Evolutionary conservation across 1,140 invertebrate genomes (phyloP).

Genomic region (Oreohelix idahoensis): DNA sequence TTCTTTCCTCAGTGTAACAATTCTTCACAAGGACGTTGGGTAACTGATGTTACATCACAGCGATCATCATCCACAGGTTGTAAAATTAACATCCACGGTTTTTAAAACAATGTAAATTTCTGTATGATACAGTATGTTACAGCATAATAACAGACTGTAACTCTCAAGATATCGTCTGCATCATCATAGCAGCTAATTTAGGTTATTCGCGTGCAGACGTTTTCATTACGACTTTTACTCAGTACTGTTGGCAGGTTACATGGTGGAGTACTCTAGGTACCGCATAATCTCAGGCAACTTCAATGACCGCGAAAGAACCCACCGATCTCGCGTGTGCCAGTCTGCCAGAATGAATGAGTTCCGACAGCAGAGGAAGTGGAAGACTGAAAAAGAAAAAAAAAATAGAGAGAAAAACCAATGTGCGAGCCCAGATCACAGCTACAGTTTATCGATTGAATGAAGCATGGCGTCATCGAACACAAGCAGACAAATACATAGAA

Average conservation of each 20-base stretch:
- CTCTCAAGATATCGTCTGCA: too few species aligned
- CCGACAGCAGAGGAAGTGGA: neutral
- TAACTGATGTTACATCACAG: too few species aligned
- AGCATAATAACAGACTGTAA: too few species aligned
- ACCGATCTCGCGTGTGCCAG: neutral
- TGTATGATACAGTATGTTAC: too few species aligned
- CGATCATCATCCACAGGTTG: too few species aligned
- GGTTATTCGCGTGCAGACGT: too few species aligned
- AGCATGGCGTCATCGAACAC: neutral
- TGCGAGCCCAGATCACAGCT: neutral
- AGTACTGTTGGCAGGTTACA: neutral
- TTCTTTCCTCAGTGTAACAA: too few species aligned
- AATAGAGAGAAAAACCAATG: neutral
- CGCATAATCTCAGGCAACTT: neutral
- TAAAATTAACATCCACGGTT: too few species aligned
- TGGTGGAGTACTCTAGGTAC: neutral
- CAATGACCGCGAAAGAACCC: neutral
- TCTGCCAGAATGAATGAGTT: slow-evolving; percentile 3
- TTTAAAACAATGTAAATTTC: too few species aligned
- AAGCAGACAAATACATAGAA: neutral
- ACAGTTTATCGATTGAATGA: neutral
- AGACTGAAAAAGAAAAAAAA: neutral
- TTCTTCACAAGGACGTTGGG: too few species aligned
- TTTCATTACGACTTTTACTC: neutral
- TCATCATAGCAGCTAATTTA: too few species aligned